Base-by-base conservation (phyloP, 2,888 invertebrate species). In the Lydus trimaculatus region DNA sequence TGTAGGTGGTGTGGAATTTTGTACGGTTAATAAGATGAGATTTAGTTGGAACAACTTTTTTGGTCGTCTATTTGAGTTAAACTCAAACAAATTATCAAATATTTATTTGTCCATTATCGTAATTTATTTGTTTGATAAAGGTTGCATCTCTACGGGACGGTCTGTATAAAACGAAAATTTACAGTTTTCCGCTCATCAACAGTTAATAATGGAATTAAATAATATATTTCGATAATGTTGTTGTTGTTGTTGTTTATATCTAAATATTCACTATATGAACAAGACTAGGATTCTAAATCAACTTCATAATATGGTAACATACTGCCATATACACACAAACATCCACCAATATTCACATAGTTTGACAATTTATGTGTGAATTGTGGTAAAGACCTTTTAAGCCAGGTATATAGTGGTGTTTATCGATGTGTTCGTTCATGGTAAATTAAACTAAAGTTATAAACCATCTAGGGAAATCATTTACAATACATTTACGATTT, bases 351-450 rank as follows among this genome's bases (percentile, higher is more conserved):
- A 17, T 17, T 5, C 15, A 4, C 15, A 60, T 8, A 23, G n/a
- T 36, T 60, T 60, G 36, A 64, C 64, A 64, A 64, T 64, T 65
- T 65, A 65, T 39, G 61, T 65, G 65, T 65, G 65, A 65, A 65
- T 61, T 43, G 36, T 62, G 48, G 31, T 36, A 28, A 60, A 60
- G 58, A 58, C 59, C 39, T 60, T 67, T 66, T 58, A 66, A 66
- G 63, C 56, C 66, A 64, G 61, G 25, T 56, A 39, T 33, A 4
- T n/a, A 43, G 52, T 15, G 25, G 39, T 23, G 63, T 58, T 61
- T 67, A 67, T 67, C 67, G 67, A 67, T 63, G 63, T 52, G 36
- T 61, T 61, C 20, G 61, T 67, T 67, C 63, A 60, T 67, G 64
- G 56, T 58, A 61, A 61, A 64, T 67, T 67, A 61, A 67, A 59